Evolutionary conservation across 2,888 invertebrate species (phyloP), one percentile per base, ranked within the genome.

Genomic region (Disparrhopalites patrizii): DNA sequence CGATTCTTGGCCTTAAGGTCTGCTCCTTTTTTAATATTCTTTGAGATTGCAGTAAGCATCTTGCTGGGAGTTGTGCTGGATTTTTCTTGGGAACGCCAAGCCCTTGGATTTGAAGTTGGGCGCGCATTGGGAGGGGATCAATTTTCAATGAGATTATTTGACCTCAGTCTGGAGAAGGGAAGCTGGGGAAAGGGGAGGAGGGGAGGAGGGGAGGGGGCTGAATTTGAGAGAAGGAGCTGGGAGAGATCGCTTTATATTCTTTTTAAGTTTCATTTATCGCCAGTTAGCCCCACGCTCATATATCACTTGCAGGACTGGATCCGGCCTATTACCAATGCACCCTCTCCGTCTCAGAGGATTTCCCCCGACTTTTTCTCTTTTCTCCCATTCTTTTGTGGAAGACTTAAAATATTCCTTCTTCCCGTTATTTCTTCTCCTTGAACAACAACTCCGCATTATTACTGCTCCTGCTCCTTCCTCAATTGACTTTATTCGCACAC

Each of bases 301-400:
- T 25, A 58, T 58, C 58, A 40, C 36, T 56, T 18, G 25, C 55
- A 62, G 62, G 62, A 57, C 54, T 65, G 61, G n/a, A n/a, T n/a
- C n/a, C n/a, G n/a, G n/a, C 51, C 67, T 58, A 69, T 69, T 69
- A 69, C 67, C 65, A 67, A 69, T 69, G 69, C 69, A 69, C 69
- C 69, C 69, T 69, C 47, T 25, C 20, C 31, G 47, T 61, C 60
- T 33, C 50, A 18, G 30, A 30, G 25, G 38, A 56, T 15, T 25
- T 20, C 25, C n/a, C 40, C 2, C 43, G 15, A 43, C 13, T 20
- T 43, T 30, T 40, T 7, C 30, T 61, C 30, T 61, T 30, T 27
- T 47, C 27, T 38, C 33, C n/a, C n/a, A n/a, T n/a, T n/a, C n/a
- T n/a, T 25, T 15, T 43, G 43, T 43, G 7, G n/a, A 18, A 13